Conservation (phyloP, 2,797 vertebrate genomes). For the Myotis pilosus region DNA sequence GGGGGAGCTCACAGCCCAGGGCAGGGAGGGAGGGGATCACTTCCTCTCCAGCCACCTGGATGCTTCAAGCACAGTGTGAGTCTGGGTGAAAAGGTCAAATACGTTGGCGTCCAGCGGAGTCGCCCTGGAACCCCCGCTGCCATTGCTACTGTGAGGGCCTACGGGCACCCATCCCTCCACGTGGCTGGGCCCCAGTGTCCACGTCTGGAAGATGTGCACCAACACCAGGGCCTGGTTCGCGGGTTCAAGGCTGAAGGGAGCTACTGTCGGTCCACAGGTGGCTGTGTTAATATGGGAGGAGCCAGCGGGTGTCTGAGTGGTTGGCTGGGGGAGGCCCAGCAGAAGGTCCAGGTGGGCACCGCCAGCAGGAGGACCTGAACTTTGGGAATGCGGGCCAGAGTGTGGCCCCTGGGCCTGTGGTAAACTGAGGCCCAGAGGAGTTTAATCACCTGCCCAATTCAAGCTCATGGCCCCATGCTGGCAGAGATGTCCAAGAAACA, state of each 20-base stretch:
- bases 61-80: not conserved
- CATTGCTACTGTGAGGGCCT: fast-evolving
- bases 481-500: not conserved
- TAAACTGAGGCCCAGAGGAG: not conserved
- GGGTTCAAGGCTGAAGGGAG: not conserved
- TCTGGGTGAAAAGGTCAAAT: not conserved
- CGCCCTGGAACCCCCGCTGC: not conserved
- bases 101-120: not conserved
- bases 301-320: fast-evolving
- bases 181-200: not conserved
- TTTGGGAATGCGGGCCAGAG: not conserved
- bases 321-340: not conserved
- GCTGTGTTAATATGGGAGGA: fast-evolving
- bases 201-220: not conserved
- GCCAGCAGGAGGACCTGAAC: not conserved
- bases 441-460: not conserved
- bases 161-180: fast-evolving
- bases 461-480: not conserved
- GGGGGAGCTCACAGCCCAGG: not conserved
- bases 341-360: not conserved
- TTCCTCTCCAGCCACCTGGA: not conserved
- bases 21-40: fast-evolving
- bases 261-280: fast-evolving
- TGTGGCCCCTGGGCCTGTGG: fast-evolving
- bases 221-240: fast-evolving